phyloP scores from a whole-genome alignment of 2,797 vertebrate genomes.

The Phrynocephalus forsythii region DNA sequence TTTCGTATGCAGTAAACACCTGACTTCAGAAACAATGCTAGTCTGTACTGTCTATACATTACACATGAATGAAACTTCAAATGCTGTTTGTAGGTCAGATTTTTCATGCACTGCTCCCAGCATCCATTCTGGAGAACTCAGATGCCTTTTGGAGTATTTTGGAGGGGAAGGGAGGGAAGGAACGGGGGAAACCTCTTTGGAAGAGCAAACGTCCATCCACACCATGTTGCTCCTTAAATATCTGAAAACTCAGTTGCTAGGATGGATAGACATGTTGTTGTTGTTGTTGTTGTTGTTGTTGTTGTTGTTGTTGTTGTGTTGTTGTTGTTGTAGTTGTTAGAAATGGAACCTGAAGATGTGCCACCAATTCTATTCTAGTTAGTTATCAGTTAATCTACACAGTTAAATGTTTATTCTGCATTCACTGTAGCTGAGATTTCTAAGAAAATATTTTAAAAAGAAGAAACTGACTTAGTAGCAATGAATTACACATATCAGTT shows the following conservation, averaged over 20 bases:
- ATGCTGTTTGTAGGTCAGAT: neutral
- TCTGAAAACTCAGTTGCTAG: neutral
- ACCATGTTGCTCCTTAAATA: neutral
- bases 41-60: conserved; percentile 18
- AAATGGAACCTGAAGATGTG: conserved; percentile 6
- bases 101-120: neutral
- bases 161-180: neutral
- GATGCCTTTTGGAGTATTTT: neutral
- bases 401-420: neutral
- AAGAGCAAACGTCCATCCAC: neutral
- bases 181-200: neutral
- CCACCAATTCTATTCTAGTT: conserved; percentile 11
- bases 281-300: neutral
- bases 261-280: neutral
- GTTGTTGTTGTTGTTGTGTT: neutral
- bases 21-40: neutral
- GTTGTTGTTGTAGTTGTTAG: neutral
- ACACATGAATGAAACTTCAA: neutral
- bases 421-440: conserved; percentile 9
- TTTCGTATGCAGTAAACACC: neutral
- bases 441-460: conserved; percentile 15
- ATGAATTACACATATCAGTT: conserved; percentile 40
- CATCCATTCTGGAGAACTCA: neutral
- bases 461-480: conserved; percentile 19
- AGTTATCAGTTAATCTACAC: conserved; percentile 20